Base-by-base conservation (phyloP, 1,140 invertebrate genomes). In the Leguminivora glycinivorella region DNA sequence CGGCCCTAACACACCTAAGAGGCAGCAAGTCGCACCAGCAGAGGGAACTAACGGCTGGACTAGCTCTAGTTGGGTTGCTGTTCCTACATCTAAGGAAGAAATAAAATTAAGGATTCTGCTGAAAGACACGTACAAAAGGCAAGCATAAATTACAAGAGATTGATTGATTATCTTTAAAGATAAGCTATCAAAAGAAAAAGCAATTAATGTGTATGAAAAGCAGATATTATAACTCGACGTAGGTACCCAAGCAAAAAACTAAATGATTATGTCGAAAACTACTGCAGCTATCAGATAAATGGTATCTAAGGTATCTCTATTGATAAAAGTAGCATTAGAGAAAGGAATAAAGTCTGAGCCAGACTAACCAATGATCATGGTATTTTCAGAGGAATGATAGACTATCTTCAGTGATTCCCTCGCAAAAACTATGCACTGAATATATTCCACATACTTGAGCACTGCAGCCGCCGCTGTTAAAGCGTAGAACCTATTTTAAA, bases 401-500 rank as follows among this genome's bases (percentile, higher is more conserved):
- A 96, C 94, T 58, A 98, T 93, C 88, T 95, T 96, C 56, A 98
- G 87, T 0, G 97, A 96, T 78, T 95, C 94, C 56, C 95, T 94
- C 4, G 95, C 94, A 91, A 96, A 97, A 14, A 95, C 92, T 19
- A 97, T 92, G 76, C 95, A 96, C 80, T 97, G 95, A 71, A 95
- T 94, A 73, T 94, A 94, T 86, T 98, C 96, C 4, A 97, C 93
- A 84, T 98, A 98, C 79, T 96, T 97, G 1, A 98, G 84, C 2
- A 98, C 90, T 4, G 97, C 97, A 58, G 95, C 94, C 19, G 94
- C 94, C 17, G 97, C 95, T 66, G 96, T 94, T 52, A 98, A 85
- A 52, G 96, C 95, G 83, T 98, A 98, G 88, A 97, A 98, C 79
- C 96, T 95, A 80, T n/a, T n/a, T n/a, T n/a, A 69, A 84, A n/a